Conservation (phyloP, 2,797 vertebrate genomes). For the Brachyrhaphis roseni region DNA sequence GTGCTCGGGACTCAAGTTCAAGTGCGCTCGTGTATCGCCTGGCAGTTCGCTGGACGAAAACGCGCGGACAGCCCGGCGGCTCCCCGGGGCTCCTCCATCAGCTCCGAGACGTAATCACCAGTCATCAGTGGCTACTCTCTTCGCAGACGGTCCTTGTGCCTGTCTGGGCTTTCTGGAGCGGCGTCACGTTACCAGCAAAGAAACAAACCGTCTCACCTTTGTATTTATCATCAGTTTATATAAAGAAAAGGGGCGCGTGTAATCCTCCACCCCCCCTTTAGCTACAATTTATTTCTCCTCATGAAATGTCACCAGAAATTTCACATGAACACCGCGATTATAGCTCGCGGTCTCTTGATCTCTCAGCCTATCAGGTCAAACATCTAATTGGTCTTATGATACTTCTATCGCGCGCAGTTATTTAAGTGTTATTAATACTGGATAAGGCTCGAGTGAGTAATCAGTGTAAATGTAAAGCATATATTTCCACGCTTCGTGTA, state of each 20-base stretch:
- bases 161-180: constrained; percentile 6
- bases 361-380: not conserved
- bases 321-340: not conserved
- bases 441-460: constrained; percentile 1
- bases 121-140: constrained; percentile 13
- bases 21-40: constrained; percentile 94
- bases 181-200: constrained; percentile 1
- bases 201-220: not conserved
- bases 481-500: constrained; percentile 17
- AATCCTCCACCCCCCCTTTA: not conserved
- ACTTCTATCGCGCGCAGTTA: not conserved
- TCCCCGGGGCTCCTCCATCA: constrained; percentile 3
- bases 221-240: not conserved
- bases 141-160: not conserved
- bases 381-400: not conserved
- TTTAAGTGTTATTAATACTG: not conserved
- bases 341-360: not conserved
- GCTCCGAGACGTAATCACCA: constrained; percentile 29
- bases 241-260: not conserved
- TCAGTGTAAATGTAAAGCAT: constrained; percentile 15
- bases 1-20: constrained; percentile 88
- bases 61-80: not conserved
- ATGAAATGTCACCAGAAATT: not conserved
- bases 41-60: constrained; percentile 16
- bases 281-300: not conserved